Conservation (phyloP, 2,113 vertebrate species). For the Oreochromis niloticus region DNA sequence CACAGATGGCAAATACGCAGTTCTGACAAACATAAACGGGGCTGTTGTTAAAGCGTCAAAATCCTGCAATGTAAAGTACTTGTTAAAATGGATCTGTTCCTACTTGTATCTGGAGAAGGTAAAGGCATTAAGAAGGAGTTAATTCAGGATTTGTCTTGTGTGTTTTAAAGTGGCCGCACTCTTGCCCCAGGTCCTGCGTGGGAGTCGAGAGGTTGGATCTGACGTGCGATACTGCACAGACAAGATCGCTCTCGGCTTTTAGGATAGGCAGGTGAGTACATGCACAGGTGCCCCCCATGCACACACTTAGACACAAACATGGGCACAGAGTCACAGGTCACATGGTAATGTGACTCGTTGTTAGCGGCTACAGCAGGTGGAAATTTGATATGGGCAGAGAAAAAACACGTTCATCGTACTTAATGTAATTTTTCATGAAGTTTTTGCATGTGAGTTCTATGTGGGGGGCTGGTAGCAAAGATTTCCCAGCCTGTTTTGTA, state of each 20-base stretch:
- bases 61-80: background rate
- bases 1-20: background rate
- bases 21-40: background rate
- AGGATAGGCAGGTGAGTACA: conserved; percentile 57
- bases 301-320: conserved; percentile 1
- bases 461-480: background rate
- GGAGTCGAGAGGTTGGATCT: conserved; percentile 41
- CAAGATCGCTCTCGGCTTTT: conserved; percentile 13
- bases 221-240: conserved; percentile 31
- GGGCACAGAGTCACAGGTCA: background rate
- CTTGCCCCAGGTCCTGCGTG: conserved; percentile 53
- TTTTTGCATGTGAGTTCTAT: background rate
- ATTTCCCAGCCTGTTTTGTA: background rate
- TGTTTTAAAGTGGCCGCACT: conserved; percentile 51
- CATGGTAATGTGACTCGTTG: background rate
- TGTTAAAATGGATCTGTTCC: conserved; percentile 22
- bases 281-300: conserved; percentile 3
- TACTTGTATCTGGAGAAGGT: conserved; percentile 37
- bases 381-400: background rate
- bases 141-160: conserved; percentile 41
- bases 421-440: background rate
- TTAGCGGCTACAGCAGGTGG: background rate
- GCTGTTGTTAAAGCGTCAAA: background rate
- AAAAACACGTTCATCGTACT: background rate
- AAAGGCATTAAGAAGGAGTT: conserved; percentile 36